A percentile compares a stretch with the other conserved stretches of the same genome.
These are phyloP conservation scores for Pollachius pollachius DNA, from an alignment of 2,113 vertebrate species.

Conservation along the genomic window DNA sequence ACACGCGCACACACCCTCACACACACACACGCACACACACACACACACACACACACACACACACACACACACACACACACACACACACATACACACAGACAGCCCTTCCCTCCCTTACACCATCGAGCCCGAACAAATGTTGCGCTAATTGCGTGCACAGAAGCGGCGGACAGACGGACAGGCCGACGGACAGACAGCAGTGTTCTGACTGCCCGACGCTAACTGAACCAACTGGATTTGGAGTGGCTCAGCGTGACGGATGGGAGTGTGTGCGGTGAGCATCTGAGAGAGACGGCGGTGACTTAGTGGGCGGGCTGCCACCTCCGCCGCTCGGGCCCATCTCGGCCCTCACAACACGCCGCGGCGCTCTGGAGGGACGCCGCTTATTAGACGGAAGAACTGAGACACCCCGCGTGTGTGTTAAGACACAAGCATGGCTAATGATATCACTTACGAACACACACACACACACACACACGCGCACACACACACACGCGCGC, in stretches of 20 bases:
- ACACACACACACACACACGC: too few relatives aligned
- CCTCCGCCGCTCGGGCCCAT: background rate
- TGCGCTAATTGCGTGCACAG: conserved; percentile 6
- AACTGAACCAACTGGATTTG: conserved; percentile 23
- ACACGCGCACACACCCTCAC: conserved; percentile 10
- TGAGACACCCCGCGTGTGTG: too few relatives aligned
- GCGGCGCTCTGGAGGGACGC: too few relatives aligned
- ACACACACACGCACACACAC: conserved; percentile 19
- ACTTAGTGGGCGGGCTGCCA: conserved; percentile 9
- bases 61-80: conserved; percentile 10
- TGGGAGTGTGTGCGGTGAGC: conserved; percentile 20
- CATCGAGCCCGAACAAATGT: conserved; percentile 1
- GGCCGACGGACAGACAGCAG: background rate
- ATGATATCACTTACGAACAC: too few relatives aligned
- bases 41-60: conserved; percentile 12
- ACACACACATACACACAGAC: conserved; percentile 18
- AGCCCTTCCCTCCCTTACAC: conserved; percentile 11
- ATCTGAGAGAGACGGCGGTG: background rate
- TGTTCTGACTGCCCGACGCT: conserved; percentile 11
- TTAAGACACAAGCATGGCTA: too few relatives aligned
- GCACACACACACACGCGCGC: too few relatives aligned
- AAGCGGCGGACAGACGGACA: background rate
- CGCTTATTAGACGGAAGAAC: too few relatives aligned
- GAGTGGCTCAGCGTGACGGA: conserved; percentile 19
- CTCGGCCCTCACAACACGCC: too few relatives aligned